phyloP scores from a whole-genome alignment of 2,888 invertebrate genomes.

The Drosophila paucipuncta region DNA sequence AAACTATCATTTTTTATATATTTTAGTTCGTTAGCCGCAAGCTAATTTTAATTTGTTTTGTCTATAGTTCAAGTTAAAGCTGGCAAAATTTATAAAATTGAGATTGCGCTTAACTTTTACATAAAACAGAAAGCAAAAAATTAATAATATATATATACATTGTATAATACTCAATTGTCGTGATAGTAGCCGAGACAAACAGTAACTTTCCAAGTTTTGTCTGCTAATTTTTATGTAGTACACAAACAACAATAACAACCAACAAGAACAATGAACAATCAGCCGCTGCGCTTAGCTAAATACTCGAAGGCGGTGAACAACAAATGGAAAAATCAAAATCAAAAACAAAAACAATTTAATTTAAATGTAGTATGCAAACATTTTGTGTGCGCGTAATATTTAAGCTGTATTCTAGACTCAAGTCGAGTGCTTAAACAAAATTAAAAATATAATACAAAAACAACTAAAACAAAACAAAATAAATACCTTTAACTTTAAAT shows the following conservation, averaged over 20 bases:
- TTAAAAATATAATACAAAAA: slow-evolving; percentile 43
- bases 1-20: slow-evolving; percentile 40
- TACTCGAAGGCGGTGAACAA: slow-evolving; percentile 20
- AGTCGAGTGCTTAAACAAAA: slow-evolving; percentile 64
- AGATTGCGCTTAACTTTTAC: slow-evolving; percentile 33
- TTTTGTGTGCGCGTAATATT: slow-evolving; percentile 55
- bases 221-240: slow-evolving; percentile 63
- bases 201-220: slow-evolving; percentile 67
- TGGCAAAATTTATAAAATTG: slow-evolving; percentile 17
- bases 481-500: neutral
- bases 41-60: slow-evolving; percentile 51
- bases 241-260: slow-evolving; percentile 32
- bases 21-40: slow-evolving; percentile 59
- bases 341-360: slow-evolving; percentile 41
- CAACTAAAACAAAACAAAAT: slow-evolving; percentile 21
- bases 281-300: slow-evolving; percentile 44
- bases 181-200: slow-evolving; percentile 82
- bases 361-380: slow-evolving; percentile 54
- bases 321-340: slow-evolving; percentile 21
- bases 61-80: slow-evolving; percentile 35
- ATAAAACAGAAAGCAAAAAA: slow-evolving; percentile 33
- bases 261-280: slow-evolving; percentile 18
- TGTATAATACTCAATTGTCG: slow-evolving; percentile 85
- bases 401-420: slow-evolving; percentile 64
- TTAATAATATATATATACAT: slow-evolving; percentile 50